Percentiles rank a stretch among this genome's conserved stretches.
Conservation (phyloP, 2,888 invertebrate genomes). For the Eledone cirrhosa region DNA sequence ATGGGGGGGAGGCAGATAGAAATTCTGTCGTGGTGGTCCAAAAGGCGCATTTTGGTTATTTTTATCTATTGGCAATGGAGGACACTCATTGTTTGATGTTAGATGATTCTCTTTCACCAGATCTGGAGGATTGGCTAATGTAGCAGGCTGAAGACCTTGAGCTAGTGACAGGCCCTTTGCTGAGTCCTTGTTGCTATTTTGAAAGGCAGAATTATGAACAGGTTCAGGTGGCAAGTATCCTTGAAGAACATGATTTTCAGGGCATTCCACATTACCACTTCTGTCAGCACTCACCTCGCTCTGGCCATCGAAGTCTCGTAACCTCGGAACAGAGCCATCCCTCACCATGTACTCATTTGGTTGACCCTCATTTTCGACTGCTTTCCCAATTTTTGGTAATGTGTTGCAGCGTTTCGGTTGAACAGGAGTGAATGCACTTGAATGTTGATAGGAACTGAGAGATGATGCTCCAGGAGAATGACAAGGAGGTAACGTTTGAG, state of each 20-base stretch:
- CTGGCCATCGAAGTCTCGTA: slow-evolving; percentile 57
- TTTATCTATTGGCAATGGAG: background rate
- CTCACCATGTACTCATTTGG: slow-evolving; percentile 39
- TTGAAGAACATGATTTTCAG: slow-evolving; percentile 29
- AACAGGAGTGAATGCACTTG: slow-evolving; percentile 57
- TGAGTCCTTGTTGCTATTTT: background rate
- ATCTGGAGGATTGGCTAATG: too few species aligned
- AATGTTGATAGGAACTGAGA: slow-evolving; percentile 43
- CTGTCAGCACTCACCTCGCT: slow-evolving; percentile 47
- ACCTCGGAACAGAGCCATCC: slow-evolving; percentile 48
- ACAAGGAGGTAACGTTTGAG: slow-evolving; percentile 42
- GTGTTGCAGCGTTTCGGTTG: slow-evolving; percentile 50
- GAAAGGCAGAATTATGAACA: background rate
- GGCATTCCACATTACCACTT: slow-evolving; percentile 31
- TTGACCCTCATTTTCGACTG: background rate
- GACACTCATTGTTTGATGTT: too few species aligned
- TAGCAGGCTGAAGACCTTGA: too few species aligned
- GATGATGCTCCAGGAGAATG: slow-evolving; percentile 55
- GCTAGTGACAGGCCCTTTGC: too few species aligned
- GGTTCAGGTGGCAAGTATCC: slow-evolving; percentile 34
- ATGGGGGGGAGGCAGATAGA: background rate
- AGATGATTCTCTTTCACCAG: too few species aligned
- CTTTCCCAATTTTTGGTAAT: slow-evolving; percentile 46
- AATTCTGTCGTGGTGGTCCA: background rate
- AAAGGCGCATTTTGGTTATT: background rate